Percentiles rank a stretch among this genome's conserved stretches.
Evolutionary conservation across 1,140 invertebrate genomes (phyloP).

Genomic region (Drosophila gunungcola): DNA sequence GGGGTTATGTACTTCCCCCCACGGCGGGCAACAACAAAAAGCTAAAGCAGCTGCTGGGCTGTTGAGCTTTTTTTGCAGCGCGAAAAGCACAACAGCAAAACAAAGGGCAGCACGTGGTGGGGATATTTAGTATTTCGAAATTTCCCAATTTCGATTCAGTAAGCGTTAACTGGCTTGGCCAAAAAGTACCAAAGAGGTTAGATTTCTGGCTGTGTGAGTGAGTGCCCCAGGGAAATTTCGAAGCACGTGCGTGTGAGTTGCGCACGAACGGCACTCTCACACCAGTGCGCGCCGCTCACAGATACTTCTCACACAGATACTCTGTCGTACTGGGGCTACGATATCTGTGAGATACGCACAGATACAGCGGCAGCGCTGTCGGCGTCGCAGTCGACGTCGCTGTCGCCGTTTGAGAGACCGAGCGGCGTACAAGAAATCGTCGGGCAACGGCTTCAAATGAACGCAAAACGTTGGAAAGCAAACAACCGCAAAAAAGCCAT

Average conservation of each 20-base stretch:
- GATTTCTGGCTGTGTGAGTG: constrained; percentile 9
- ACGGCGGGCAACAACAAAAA: constrained; percentile 12
- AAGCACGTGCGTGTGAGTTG: constrained; percentile 41
- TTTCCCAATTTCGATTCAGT: constrained; percentile 43
- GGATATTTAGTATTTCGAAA: constrained; percentile 56
- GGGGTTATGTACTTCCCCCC: constrained; percentile 56
- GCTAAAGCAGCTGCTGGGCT: constrained; percentile 29
- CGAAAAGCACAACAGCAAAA: constrained; percentile 51
- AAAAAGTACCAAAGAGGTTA: constrained; percentile 45
- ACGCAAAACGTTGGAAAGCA: constrained; percentile 84
- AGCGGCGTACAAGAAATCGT: constrained; percentile 78
- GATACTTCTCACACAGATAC: constrained; percentile 75
- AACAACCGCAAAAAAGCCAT: constrained; percentile 82
- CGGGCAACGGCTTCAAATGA: constrained; percentile 82
- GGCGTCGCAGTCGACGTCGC: constrained; percentile 49
- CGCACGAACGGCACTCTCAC: constrained; percentile 45
- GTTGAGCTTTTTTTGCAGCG: constrained; percentile 42
- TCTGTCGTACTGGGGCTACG: constrained; percentile 21
- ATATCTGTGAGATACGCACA: constrained; percentile 81
- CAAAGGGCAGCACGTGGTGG: constrained; percentile 64
- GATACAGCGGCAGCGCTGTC: constrained; percentile 59
- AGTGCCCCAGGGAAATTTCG: constrained; percentile 32
- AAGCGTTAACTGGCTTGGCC: constrained; percentile 30
- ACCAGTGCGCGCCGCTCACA: constrained; percentile 41
- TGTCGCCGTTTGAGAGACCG: constrained; percentile 49